Percentiles rank a stretch among this genome's conserved stretches.
phyloP scores from a whole-genome alignment of 1,140 invertebrate species.

The Wiebesia pumilae region DNA sequence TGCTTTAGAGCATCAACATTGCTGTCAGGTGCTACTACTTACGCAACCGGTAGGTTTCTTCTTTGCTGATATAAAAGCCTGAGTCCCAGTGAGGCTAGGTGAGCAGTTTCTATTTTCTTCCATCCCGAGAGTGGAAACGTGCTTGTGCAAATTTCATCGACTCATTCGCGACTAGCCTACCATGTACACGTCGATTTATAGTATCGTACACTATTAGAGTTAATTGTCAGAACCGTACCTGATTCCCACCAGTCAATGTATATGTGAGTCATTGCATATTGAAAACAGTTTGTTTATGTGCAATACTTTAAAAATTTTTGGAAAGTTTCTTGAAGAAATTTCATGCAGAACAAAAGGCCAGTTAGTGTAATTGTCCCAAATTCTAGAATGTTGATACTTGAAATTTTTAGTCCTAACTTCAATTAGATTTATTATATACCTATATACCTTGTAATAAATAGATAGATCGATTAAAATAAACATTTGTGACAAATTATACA shows the following conservation, averaged over 20 bases:
- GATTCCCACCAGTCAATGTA: not conserved
- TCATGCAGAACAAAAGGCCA: not conserved
- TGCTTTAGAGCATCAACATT: slow-evolving; percentile 59
- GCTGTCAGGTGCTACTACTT: slow-evolving; percentile 69
- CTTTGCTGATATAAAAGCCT: slow-evolving; percentile 36
- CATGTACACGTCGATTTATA: slow-evolving; percentile 71
- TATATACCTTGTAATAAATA: no score
- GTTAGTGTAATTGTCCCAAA: not conserved
- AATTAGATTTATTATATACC: no score
- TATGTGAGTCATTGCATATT: not conserved
- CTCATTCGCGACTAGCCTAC: slow-evolving; percentile 29
- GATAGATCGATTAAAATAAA: no score
- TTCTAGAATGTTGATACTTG: no score
- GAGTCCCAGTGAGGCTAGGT: slow-evolving; percentile 20
- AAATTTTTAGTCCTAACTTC: no score
- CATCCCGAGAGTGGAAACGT: slow-evolving; percentile 43
- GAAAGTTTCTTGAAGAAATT: not conserved
- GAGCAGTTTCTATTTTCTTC: slow-evolving; percentile 67
- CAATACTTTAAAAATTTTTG: not conserved
- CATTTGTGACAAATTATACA: no score
- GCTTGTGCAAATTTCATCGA: slow-evolving; percentile 64
- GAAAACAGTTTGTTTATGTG: not conserved
- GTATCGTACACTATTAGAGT: slow-evolving; percentile 71
- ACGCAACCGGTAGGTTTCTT: slow-evolving; percentile 69
- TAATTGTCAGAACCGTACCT: slow-evolving; percentile 68